Base-by-base conservation (phyloP, 1,140 invertebrate species). In the Dufourea novaeangliae region DNA sequence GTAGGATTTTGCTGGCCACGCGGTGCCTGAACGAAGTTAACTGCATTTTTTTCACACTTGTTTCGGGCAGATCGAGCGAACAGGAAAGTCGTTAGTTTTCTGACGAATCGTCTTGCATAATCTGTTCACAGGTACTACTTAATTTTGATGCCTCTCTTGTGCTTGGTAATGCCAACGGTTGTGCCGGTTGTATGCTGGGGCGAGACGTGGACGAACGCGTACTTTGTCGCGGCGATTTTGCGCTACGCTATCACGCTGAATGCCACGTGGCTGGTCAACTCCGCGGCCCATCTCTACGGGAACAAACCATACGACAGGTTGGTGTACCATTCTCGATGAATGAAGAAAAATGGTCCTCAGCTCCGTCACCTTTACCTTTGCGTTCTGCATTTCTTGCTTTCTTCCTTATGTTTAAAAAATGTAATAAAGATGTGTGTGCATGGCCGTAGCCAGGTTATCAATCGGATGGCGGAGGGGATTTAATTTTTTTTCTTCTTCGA, bases 211-310 rank as follows among this genome's bases (percentile, higher is more conserved):
- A 84, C 88, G 10, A 97, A 96, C 86, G 94, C 97, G 2, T 98
- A 96, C 92, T 97, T 97, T 90, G 94, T 98, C 1, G 94, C 96
- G 17, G 95, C 96, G 5, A 91, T 99, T 84, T 95, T 98, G 86
- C 95, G 98, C 37, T 99, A 98, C 91, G 94, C 95, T 14, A 95
- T 97, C 85, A 96, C 96, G 14, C 93, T 99, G 22, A 97, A 99
- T 89, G 95, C 96, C 79, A 99, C 98, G 3, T 99, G 98, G 98
- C 93, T 98, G 50, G 98, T 99, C 0, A 99, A 99, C 91, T 98
- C 97, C 74, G 97, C 97, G 22, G 98, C 98, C 1, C 98, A 99
- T 92, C 94, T 98, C 85, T 98, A 96, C 93, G 98, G 98, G 61
- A 94, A 95, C 74, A 96, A 95, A 87, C 98, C 98, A 0, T 99